Conservation (phyloP, 1,140 invertebrate genomes). For the Drosophila repletoides region DNA sequence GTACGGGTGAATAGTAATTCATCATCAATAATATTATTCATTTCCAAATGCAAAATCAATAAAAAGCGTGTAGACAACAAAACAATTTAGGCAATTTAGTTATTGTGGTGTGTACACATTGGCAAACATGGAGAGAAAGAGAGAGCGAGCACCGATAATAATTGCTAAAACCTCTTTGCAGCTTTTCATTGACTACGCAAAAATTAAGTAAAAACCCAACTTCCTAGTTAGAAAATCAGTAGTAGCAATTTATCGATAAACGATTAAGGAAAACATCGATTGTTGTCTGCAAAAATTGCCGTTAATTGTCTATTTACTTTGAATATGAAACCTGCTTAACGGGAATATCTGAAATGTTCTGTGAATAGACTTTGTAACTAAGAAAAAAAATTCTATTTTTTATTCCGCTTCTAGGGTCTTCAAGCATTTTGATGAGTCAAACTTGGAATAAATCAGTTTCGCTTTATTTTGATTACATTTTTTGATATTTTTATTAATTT, state of each 20-base stretch:
- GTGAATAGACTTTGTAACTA: constrained; percentile 6
- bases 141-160: neutral
- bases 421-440: neutral
- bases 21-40: constrained; percentile 4
- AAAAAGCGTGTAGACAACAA: constrained; percentile 33
- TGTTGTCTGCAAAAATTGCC: neutral
- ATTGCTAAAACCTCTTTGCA: constrained; percentile 4
- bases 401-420: no score
- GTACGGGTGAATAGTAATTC: no score
- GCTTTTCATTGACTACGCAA: constrained; percentile 10
- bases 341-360: constrained; percentile 7
- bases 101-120: constrained; percentile 24
- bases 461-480: neutral
- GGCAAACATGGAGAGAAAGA: neutral
- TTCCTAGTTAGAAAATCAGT: constrained; percentile 11
- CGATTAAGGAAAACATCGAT: neutral
- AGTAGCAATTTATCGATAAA: constrained; percentile 15
- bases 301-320: no score
- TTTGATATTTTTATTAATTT: constrained; percentile 71
- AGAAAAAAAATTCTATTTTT: no score
- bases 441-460: constrained; percentile 48
- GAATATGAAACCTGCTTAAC: constrained; percentile 20
- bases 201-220: neutral
- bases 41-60: constrained; percentile 56
- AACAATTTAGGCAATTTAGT: constrained; percentile 30